Base-by-base conservation (phyloP, 2,888 invertebrate species). In the Ectemnius continuus region DNA sequence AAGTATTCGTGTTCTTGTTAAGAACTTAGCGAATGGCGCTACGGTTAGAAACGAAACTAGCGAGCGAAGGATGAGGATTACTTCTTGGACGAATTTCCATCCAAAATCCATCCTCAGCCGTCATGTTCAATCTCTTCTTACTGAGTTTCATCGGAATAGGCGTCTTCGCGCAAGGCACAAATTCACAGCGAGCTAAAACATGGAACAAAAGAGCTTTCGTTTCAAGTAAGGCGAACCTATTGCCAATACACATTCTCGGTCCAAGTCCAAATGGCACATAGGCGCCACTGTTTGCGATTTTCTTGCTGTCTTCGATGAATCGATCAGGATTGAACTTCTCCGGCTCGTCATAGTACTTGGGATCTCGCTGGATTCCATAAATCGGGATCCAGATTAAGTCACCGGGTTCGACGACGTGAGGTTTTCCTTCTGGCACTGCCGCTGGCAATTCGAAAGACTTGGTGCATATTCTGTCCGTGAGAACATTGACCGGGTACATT, bases 301-400 rank as follows among this genome's bases (percentile, higher is more conserved):
- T 77, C 16, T 75, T 84, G 0, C 64, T 23, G 3, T 82, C 71
- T 0, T 58, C 59, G 5, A 71, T 57, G 70, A 91, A 91, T 13
- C 92, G 84, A 0, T 91, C 91, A 0, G 92, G 92, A 68, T 91
- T 81, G 69, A 92, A 92, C 47, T 84, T 86, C 0, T 88, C 82
- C 0, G 92, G 91, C 20, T 92, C 85, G 0, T 88, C 78, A 71
- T 86, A 91, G 67, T 88, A 83, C 2, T 89, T 72, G 0, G 88
- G 84, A 73, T 92, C 91, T 1, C 78, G 79, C 2, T 92, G 92
- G 2, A 92, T 69, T 0, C 85, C 87, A 47, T 83, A 84, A 2
- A 89, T 80, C 0, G 92, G 91, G 20, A 92, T 73, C 64, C 83
- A 82, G 0, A 92, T 26, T 0, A 66, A 73, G 0, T 79, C 82